phyloP scores from a whole-genome alignment of 2,888 invertebrate species.

The Meteorus colon region DNA sequence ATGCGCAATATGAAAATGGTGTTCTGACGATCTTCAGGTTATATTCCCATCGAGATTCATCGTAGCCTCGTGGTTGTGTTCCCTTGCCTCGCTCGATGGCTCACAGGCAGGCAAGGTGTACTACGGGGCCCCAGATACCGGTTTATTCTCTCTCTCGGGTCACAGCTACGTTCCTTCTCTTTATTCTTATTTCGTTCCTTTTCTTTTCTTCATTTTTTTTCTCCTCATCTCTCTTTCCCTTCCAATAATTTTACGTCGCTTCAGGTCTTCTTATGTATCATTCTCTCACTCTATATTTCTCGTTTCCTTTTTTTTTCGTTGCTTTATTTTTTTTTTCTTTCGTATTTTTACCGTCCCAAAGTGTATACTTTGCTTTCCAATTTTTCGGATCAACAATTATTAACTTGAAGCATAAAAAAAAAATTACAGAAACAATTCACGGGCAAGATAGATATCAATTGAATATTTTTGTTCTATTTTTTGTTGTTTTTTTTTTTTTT shows the following conservation, averaged over 20 bases:
- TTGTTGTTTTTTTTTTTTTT: too few species aligned
- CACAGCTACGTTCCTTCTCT: slow-evolving; percentile 41
- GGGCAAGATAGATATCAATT: too few species aligned
- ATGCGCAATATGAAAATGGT: slow-evolving; percentile 8
- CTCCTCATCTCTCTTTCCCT: slow-evolving; percentile 34
- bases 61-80: slow-evolving; percentile 40
- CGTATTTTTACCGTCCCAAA: background rate
- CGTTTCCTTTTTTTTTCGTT: background rate
- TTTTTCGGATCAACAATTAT: background rate
- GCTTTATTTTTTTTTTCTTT: slow-evolving; percentile 11
- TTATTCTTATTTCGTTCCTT: slow-evolving; percentile 26
- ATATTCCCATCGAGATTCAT: slow-evolving; percentile 2
- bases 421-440: too few species aligned
- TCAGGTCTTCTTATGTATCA: too few species aligned
- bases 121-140: slow-evolving; percentile 48
- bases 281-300: slow-evolving; percentile 23
- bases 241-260: background rate
- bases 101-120: slow-evolving; percentile 36
- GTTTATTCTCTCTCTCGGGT: slow-evolving; percentile 49
- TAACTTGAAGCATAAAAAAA: background rate
- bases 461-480: too few species aligned
- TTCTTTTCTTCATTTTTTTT: slow-evolving; percentile 36
- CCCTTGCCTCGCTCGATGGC: slow-evolving; percentile 16
- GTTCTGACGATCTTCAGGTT: slow-evolving; percentile 6
- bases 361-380: slow-evolving; percentile 7